phyloP scores from a whole-genome alignment of 2,888 invertebrate species.

The Epinotia bilunana region DNA sequence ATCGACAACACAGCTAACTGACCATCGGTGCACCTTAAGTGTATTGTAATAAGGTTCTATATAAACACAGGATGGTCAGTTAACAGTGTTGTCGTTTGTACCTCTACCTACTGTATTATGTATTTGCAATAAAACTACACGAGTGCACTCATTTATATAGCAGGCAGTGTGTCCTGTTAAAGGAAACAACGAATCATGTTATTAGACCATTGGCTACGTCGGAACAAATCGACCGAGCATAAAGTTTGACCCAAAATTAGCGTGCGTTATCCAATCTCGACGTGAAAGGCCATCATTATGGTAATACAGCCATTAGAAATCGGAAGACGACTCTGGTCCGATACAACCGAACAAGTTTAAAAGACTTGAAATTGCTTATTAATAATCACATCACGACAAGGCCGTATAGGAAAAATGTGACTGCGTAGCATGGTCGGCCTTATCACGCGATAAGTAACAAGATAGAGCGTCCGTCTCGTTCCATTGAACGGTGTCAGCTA shows the following conservation, averaged over 20 bases:
- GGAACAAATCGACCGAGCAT: slow-evolving; percentile 28
- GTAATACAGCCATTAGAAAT: slow-evolving; percentile 78
- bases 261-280: slow-evolving; percentile 70
- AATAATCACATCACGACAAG: slow-evolving; percentile 30
- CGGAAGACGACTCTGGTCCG: slow-evolving; percentile 63
- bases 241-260: slow-evolving; percentile 50
- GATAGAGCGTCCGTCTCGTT: too few species aligned
- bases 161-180: background rate
- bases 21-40: too few species aligned
- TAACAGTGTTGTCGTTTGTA: too few species aligned
- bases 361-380: slow-evolving; percentile 46
- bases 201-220: slow-evolving; percentile 8
- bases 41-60: too few species aligned
- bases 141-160: background rate
- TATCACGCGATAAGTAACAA: too few species aligned
- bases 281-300: slow-evolving; percentile 81
- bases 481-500: too few species aligned
- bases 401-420: slow-evolving; percentile 35
- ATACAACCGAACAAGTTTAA: slow-evolving; percentile 55
- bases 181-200: background rate
- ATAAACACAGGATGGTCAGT: too few species aligned
- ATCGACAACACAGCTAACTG: too few species aligned
- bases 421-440: too few species aligned
- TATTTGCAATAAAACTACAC: too few species aligned
- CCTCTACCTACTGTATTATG: too few species aligned